Evolutionary conservation across 1,140 invertebrate genomes (phyloP), one percentile per base, ranked within the genome.

Genomic region (Bombus affinis): DNA sequence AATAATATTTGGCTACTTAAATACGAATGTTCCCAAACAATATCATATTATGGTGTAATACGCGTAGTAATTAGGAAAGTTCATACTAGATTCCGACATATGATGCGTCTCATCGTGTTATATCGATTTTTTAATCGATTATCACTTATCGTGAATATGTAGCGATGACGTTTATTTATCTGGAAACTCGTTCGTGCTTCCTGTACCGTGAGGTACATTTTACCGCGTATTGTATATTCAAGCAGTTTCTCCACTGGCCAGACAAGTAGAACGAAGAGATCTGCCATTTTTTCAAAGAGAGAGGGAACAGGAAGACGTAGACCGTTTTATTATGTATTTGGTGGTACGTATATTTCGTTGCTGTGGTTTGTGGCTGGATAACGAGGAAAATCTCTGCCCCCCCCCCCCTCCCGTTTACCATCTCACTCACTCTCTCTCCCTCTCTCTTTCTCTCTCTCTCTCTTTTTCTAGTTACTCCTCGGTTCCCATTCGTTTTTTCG

Each of bases 321-420:
- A 83, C 79, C 86, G 80, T 83, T 89, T 86, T 90, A 91, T 91
- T 89, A 91, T 88, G 86, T 90, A 89, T 92, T 90, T 92, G 89
- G 77, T 59, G 72, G 74, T 86, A 83, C 80, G 70, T 68, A 87
- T 83, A 82, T 89, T 74, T 88, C 82, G 47, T 53, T 53, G 47
- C 9, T n/a, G 59, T n/a, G 28, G 68, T 73, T 42, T 76, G 83
- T 76, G 59, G 81, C 66, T 86, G 85, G 90, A 92, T 93, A 94
- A 93, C 91, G 88, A 94, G 92, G 65, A 75, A 86, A 88, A 72
- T 81, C 39, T 59, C 71, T 53, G 62, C 28, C 13, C 39, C 35
- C 32, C 62, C 57, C 72, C 74, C 66, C 47, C 32, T 32, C 32
- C 1, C 32, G 32, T 32, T 0, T 32, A 32, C 32, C 32, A 32